These are phyloP conservation scores for Numida meleagris DNA, from an alignment of 2,113 vertebrate genomes.

Conservation along the genomic window DNA sequence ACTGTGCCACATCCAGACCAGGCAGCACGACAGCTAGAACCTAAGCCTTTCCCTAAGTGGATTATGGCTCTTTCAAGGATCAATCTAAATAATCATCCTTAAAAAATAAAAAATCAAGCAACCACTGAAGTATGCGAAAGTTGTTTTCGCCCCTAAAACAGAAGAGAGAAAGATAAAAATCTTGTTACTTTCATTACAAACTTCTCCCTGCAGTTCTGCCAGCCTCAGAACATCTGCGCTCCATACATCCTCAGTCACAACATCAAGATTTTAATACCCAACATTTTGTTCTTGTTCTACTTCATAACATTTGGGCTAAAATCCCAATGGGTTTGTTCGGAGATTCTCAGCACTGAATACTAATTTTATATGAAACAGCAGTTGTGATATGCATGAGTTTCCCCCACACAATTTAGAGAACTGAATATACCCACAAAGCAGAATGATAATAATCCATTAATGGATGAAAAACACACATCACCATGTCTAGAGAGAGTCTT, in stretches of 20 bases:
- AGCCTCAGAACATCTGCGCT: slow-evolving; percentile 44
- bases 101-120: neutral
- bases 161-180: slow-evolving; percentile 4
- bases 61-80: slow-evolving; percentile 10
- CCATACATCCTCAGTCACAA: slow-evolving; percentile 6
- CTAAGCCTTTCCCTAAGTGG: neutral
- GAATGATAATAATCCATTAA: neutral
- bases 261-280: slow-evolving; percentile 38
- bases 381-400: neutral
- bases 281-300: slow-evolving; percentile 39
- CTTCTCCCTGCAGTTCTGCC: neutral
- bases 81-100: slow-evolving; percentile 2
- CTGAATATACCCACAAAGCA: neutral
- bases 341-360: neutral
- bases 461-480: neutral
- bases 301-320: slow-evolving; percentile 31
- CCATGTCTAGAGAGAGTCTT: neutral
- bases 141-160: neutral
- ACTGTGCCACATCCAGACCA: neutral
- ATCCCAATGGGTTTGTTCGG: slow-evolving; percentile 25
- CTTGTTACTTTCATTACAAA: slow-evolving; percentile 24
- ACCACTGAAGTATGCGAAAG: neutral
- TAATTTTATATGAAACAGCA: slow-evolving; percentile 4
- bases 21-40: neutral
- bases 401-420: neutral